A percentile compares a stretch with the other conserved stretches of the same genome.
Evolutionary conservation across 2,888 invertebrate genomes (phyloP).

Genomic region (Caenorhabditis sp.): DNA sequence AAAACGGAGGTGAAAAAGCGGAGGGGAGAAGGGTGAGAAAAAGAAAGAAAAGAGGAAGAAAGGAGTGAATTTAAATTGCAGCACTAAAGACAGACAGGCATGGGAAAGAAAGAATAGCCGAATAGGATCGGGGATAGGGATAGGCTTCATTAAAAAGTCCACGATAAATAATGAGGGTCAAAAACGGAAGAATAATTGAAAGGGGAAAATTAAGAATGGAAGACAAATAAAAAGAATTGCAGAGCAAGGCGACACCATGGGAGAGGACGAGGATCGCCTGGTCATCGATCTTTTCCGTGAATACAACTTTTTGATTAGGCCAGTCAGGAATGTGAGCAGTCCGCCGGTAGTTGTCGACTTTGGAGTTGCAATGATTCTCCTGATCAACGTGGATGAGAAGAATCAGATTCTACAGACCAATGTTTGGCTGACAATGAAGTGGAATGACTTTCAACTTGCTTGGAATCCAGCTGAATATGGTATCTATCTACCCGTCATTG

Average conservation of each 20-base stretch:
- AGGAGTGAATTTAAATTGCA: slow-evolving; percentile 50
- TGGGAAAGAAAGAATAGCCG: slow-evolving; percentile 16
- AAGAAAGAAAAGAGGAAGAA: too few species aligned
- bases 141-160: slow-evolving; percentile 53
- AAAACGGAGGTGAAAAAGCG: too few species aligned
- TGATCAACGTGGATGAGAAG: slow-evolving; percentile 84
- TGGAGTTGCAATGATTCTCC: slow-evolving; percentile 85
- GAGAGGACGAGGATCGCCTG: slow-evolving; percentile 84
- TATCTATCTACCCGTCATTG: slow-evolving; percentile 41
- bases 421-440: slow-evolving; percentile 83
- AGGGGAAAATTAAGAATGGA: too few species aligned
- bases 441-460: slow-evolving; percentile 83
- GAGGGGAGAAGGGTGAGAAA: slow-evolving; percentile 12
- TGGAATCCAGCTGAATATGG: slow-evolving; percentile 85
- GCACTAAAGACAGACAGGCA: slow-evolving; percentile 28
- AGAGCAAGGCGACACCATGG: slow-evolving; percentile 62
- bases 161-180: slow-evolving; percentile 36
- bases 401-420: slow-evolving; percentile 83
- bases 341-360: slow-evolving; percentile 83
- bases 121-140: neutral
- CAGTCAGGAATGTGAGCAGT: slow-evolving; percentile 84
- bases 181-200: slow-evolving; percentile 2
- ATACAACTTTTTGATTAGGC: slow-evolving; percentile 85
- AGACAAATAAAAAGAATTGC: slow-evolving; percentile 26
- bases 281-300: slow-evolving; percentile 84